Conservation (phyloP, 2,113 vertebrate genomes). For the Eulemur macaco region DNA sequence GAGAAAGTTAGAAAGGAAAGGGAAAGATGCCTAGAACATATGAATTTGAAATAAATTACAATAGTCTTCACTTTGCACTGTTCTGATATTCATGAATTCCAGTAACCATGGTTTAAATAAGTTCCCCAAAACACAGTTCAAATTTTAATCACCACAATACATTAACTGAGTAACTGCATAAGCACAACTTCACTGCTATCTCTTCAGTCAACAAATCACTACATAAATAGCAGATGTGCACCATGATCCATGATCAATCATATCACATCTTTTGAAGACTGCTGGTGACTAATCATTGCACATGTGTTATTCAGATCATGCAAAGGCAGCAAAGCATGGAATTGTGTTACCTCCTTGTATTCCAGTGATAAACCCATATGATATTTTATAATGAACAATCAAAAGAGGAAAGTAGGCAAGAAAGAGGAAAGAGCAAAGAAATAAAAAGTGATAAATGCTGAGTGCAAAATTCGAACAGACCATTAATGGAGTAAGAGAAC, state of each 20-base stretch:
- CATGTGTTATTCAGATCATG: not conserved
- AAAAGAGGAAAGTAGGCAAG: slow-evolving; percentile 6
- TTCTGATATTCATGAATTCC: not conserved
- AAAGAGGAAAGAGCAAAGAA: not conserved
- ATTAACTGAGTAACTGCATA: not conserved
- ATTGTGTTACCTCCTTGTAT: not conserved
- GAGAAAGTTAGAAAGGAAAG: not conserved
- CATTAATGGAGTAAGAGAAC: not conserved
- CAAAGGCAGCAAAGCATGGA: not conserved
- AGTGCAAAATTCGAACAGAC: not conserved
- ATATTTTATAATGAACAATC: not conserved
- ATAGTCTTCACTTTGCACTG: not conserved
- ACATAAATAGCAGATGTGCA: not conserved
- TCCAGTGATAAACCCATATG: not conserved
- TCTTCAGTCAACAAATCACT: not conserved
- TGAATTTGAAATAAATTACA: not conserved
- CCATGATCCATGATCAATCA: not conserved
- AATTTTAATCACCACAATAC: not conserved
- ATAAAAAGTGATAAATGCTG: not conserved
- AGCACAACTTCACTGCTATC: not conserved
- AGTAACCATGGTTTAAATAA: not conserved
- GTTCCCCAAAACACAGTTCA: not conserved
- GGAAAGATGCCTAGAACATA: not conserved
- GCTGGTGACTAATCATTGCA: not conserved
- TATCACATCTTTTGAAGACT: not conserved